Evolutionary conservation across 2,888 invertebrate genomes (phyloP).

Genomic region (Mesorhabditis belari): DNA sequence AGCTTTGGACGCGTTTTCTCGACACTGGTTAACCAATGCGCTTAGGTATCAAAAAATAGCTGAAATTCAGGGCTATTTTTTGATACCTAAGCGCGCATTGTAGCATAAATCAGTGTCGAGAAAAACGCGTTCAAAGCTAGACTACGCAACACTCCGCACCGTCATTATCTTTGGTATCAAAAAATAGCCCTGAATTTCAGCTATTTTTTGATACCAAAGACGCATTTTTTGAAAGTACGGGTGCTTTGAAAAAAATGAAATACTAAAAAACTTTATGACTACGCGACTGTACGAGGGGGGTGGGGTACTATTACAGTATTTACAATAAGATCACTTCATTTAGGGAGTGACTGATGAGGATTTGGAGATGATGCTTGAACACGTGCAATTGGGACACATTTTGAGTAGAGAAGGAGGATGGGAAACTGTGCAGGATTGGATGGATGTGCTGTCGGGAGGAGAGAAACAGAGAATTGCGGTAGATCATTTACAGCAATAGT

Average conservation of each 20-base stretch:
- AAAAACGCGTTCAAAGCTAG: too few relatives aligned
- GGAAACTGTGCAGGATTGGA: slow-evolving; percentile 72
- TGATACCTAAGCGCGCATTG: too few relatives aligned
- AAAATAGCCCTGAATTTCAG: neutral
- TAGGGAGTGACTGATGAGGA: slow-evolving; percentile 66
- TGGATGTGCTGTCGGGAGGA: slow-evolving; percentile 61
- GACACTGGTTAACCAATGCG: slow-evolving; percentile 69
- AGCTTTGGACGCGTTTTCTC: slow-evolving; percentile 67
- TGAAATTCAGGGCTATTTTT: neutral
- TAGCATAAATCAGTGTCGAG: too few relatives aligned
- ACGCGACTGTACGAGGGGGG: slow-evolving; percentile 52
- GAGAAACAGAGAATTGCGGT: slow-evolving; percentile 62
- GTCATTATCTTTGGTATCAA: too few relatives aligned
- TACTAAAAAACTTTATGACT: neutral
- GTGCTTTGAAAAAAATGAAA: too few relatives aligned
- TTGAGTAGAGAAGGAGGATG: slow-evolving; percentile 55
- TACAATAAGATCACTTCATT: slow-evolving; percentile 58
- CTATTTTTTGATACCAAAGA: too few relatives aligned
- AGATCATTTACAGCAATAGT: slow-evolving; percentile 58
- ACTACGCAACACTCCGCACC: too few relatives aligned
- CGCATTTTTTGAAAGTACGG: too few relatives aligned
- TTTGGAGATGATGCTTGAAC: slow-evolving; percentile 68
- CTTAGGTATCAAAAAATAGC: slow-evolving; percentile 28
- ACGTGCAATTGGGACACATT: slow-evolving; percentile 57
- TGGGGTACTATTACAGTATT: slow-evolving; percentile 54